Evolutionary conservation across 2,113 vertebrate species (phyloP).

Genomic region (Crotalus horridus): DNA sequence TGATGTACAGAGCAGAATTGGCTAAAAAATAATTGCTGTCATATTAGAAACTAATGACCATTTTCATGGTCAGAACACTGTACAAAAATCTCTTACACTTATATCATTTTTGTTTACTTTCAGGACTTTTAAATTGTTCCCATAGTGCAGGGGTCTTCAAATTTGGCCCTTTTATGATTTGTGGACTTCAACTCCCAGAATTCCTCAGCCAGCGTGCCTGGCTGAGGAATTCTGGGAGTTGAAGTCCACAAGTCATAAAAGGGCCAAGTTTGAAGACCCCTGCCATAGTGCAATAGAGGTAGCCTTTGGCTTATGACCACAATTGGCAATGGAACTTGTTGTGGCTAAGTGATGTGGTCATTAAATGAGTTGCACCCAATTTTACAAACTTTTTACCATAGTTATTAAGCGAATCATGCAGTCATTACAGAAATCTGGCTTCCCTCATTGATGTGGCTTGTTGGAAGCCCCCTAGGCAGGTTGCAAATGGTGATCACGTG

Average conservation of each 20-base stretch:
- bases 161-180: too few species aligned
- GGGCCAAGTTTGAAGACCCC: too few species aligned
- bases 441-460: not conserved
- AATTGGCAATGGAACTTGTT: not conserved
- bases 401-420: not conserved
- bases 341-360: not conserved
- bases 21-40: not conserved
- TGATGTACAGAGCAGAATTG: not conserved
- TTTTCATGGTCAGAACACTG: not conserved
- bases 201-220: too few species aligned
- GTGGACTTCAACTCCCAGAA: too few species aligned
- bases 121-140: not conserved
- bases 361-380: not conserved
- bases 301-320: not conserved
- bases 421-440: not conserved
- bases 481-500: not conserved
- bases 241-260: too few species aligned
- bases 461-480: not conserved
- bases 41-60: not conserved
- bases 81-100: not conserved
- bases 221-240: too few species aligned
- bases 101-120: not conserved
- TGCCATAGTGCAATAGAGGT: not conserved
- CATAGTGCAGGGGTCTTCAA: too few species aligned
- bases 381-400: not conserved